A percentile compares a stretch with the other conserved stretches of the same genome.
Evolutionary conservation across 2,113 vertebrate genomes (phyloP).

Genomic region (Excalfactoria chinensis): DNA sequence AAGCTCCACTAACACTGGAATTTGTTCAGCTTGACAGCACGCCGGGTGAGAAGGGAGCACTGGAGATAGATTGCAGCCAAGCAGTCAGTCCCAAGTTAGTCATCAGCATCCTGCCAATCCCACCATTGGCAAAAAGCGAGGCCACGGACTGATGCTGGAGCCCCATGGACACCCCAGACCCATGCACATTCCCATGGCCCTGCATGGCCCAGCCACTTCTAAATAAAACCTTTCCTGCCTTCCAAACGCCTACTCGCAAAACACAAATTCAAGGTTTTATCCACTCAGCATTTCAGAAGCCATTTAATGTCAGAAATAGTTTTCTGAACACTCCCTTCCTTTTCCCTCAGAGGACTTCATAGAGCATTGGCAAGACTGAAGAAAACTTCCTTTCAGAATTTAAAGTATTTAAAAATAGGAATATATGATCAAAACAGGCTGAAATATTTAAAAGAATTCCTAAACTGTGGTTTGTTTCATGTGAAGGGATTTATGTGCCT

Average conservation of each 20-base stretch:
- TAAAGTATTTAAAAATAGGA: not conserved
- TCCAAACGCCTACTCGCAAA: not conserved
- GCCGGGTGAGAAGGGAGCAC: not conserved
- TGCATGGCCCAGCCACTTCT: not conserved
- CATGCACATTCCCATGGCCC: not conserved
- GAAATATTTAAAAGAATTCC: not conserved
- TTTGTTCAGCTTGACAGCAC: not conserved
- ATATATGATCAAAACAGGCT: not conserved
- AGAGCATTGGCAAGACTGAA: not conserved
- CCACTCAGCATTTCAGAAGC: not conserved
- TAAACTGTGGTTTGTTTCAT: not conserved
- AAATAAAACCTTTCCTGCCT: not conserved
- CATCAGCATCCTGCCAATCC: not conserved
- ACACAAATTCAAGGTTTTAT: not conserved
- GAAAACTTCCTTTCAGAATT: not conserved
- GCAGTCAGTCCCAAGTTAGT: accelerated
- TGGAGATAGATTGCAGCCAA: accelerated
- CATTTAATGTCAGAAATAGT: not conserved
- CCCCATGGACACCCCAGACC: not conserved
- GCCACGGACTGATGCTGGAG: accelerated
- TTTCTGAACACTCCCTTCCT: not conserved
- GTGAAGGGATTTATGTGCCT: not conserved
- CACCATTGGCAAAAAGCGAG: not conserved
- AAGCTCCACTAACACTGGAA: not conserved
- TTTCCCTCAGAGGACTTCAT: not conserved